Conservation (phyloP, 2,888 invertebrate genomes). For the Trileptium ribeirensis region DNA sequence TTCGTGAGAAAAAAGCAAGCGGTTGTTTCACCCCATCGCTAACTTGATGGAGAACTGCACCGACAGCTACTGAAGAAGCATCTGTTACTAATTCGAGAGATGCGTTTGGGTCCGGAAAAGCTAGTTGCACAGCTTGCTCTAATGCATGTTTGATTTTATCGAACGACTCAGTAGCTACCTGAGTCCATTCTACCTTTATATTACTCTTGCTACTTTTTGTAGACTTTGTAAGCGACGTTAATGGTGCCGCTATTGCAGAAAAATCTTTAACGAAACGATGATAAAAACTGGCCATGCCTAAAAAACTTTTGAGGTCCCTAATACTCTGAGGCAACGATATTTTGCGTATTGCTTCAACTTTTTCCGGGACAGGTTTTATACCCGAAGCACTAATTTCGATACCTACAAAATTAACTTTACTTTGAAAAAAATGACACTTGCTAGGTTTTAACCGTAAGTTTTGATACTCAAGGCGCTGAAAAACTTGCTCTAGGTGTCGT, state of each 20-base stretch:
- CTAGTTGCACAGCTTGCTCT: neutral
- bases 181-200: neutral
- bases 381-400: neutral
- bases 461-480: neutral
- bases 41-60: neutral
- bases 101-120: neutral
- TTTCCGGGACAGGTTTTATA: neutral
- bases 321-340: neutral
- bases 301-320: neutral
- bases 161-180: neutral
- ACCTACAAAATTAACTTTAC: neutral
- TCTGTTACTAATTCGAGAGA: neutral
- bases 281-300: neutral
- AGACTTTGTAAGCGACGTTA: neutral
- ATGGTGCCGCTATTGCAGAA: neutral
- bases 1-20: neutral
- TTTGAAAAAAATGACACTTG: neutral
- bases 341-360: neutral
- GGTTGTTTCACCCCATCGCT: neutral
- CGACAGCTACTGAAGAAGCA: neutral
- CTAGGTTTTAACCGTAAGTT: neutral
- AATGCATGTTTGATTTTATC: neutral
- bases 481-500: constrained; percentile 18
- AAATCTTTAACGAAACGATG: neutral
- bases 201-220: neutral